These are phyloP conservation scores for Bombyx mori DNA, from an alignment of 1,140 invertebrate species.

Conservation along the genomic window DNA sequence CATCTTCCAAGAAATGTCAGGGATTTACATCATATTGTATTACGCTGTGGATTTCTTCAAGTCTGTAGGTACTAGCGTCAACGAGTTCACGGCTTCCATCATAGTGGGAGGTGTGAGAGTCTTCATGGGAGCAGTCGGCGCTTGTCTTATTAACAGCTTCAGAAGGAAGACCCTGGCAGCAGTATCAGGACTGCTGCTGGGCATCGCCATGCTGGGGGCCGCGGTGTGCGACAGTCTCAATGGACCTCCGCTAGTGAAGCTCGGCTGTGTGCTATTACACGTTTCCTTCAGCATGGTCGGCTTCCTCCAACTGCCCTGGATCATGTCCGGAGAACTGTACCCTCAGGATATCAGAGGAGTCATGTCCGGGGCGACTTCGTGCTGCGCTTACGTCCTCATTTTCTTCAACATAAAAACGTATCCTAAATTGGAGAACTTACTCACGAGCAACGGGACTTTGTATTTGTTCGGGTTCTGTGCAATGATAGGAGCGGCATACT, in stretches of 20 bases:
- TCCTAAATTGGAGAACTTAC: slow-evolving; percentile 71
- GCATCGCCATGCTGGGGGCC: slow-evolving; percentile 73
- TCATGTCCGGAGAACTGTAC: slow-evolving; percentile 83
- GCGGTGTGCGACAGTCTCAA: slow-evolving; percentile 67
- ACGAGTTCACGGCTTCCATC: slow-evolving; percentile 80
- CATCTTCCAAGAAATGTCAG: slow-evolving; percentile 79
- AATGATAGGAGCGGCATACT: slow-evolving; percentile 77
- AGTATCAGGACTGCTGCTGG: slow-evolving; percentile 76
- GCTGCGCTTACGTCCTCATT: slow-evolving; percentile 79
- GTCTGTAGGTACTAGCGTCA: slow-evolving; percentile 76
- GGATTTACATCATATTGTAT: slow-evolving; percentile 84
- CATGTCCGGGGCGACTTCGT: slow-evolving; percentile 78
- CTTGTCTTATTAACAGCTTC: slow-evolving; percentile 78
- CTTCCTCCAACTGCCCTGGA: slow-evolving; percentile 81
- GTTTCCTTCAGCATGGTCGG: slow-evolving; percentile 82
- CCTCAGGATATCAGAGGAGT: slow-evolving; percentile 77
- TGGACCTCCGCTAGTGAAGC: slow-evolving; percentile 71
- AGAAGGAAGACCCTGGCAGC: slow-evolving; percentile 79
- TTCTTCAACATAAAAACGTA: slow-evolving; percentile 81
- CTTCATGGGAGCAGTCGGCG: slow-evolving; percentile 77
- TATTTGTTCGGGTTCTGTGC: slow-evolving; percentile 83
- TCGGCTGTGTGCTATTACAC: slow-evolving; percentile 77
- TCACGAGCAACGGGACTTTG: slow-evolving; percentile 80
- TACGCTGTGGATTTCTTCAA: slow-evolving; percentile 81
- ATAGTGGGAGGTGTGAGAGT: slow-evolving; percentile 80